Percentiles rank a stretch among this genome's conserved stretches.
These are phyloP conservation scores for Cheirogaleus major DNA, from an alignment of 2,797 vertebrate genomes.

Conservation along the genomic window DNA sequence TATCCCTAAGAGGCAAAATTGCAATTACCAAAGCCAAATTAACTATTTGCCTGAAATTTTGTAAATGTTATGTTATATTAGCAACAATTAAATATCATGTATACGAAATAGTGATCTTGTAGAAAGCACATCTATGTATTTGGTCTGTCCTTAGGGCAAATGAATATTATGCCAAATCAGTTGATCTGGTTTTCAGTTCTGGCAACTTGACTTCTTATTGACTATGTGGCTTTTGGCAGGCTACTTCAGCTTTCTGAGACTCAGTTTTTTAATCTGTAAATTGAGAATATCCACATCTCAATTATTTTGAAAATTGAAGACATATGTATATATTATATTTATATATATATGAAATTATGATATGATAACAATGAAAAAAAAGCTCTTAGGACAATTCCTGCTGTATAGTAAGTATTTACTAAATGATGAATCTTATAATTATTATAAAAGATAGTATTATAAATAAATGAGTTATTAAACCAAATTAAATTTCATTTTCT, in stretches of 20 bases:
- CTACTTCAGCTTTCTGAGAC: background rate
- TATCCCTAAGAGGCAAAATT: background rate
- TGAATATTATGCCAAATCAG: background rate
- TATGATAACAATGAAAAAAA: background rate
- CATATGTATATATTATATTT: too few species aligned
- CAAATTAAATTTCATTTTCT: background rate
- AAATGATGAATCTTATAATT: background rate
- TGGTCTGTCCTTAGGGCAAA: background rate
- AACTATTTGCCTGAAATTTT: conserved; percentile 23
- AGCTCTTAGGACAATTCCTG: background rate
- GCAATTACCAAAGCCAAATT: background rate
- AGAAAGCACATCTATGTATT: background rate
- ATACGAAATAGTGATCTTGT: background rate
- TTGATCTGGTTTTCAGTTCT: background rate
- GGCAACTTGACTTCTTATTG: background rate
- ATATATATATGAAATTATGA: background rate
- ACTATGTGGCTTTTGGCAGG: background rate
- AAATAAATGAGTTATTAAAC: conserved; percentile 15
- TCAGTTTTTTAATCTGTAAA: background rate
- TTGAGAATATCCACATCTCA: background rate
- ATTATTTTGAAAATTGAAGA: background rate
- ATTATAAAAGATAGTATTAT: background rate
- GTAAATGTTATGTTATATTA: background rate
- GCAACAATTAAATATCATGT: background rate
- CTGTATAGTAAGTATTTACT: background rate